Base-by-base conservation (phyloP, 1,140 invertebrate species). In the Philaenus spumarius region DNA sequence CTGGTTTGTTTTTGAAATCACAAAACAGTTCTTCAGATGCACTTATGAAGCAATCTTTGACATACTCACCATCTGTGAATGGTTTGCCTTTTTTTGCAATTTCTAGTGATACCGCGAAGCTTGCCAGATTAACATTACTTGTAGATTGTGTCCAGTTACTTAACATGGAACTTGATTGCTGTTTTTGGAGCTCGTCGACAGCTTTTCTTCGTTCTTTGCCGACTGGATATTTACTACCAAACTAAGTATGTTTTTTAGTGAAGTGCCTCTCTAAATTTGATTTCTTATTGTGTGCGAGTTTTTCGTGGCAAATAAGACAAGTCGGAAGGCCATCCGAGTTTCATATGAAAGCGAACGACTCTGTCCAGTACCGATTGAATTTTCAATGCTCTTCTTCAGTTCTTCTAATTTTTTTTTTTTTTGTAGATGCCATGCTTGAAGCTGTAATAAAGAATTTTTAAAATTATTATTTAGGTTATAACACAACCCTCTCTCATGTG, bases 81-180 rank as follows among this genome's bases (percentile, higher is more conserved):
- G 63, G 68, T 67, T 70, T 69, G 4, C 65, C 62, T 64, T 47
- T 67, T 55, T 64, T 66, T 47, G 63, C 61, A 64, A 68, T 65
- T 48, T 64, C 61, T 63, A 53, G 59, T 17, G 34, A 40, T 34
- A 68, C 45, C 17, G 39, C 61, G 37, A 67, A 69, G 48, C 63
- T 69, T 64, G 63, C 62, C 47, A 63, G 11, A 68, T 69, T 66
- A 50, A 53, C 45, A 68, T 67, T 66, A 39, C 42, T 69, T 11
- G 61, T 45, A 67, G 64, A 68, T 69, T 70, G 64, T 59, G 37
- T 64, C 68, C 66, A 70, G 61, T 61, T 62, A 68, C 54, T 67
- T 45, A 69, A 61, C 54, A 63, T 50, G 52, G 61, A 66, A 62
- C 20, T 62, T 64, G 54, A 62, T 56, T 54, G 34, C 40, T 65